Conservation (phyloP, 2,113 vertebrate species). For the Nannospalax galili region DNA sequence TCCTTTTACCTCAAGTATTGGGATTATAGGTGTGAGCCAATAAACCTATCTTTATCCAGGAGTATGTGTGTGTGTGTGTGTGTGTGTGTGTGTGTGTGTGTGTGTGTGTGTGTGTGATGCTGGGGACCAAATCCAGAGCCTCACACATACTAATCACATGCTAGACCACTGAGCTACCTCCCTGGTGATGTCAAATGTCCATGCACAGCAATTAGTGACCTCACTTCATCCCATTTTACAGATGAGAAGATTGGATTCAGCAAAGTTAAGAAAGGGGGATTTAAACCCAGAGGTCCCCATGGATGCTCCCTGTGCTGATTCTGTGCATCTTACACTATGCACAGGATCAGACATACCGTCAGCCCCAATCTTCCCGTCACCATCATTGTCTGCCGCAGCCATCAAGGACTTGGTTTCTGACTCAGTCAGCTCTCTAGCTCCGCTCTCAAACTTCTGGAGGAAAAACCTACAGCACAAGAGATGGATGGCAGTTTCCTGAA, state of each 20-base stretch:
- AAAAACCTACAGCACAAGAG: slow-evolving; percentile 88
- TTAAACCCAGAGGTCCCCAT: neutral
- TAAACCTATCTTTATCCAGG: neutral
- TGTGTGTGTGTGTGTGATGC: neutral
- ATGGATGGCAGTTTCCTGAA: slow-evolving; percentile 3
- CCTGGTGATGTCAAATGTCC: neutral
- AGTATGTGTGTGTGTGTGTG: neutral
- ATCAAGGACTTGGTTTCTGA: slow-evolving; percentile 94
- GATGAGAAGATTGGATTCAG: neutral
- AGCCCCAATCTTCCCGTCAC: slow-evolving; percentile 95
- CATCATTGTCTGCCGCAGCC: slow-evolving; percentile 92
- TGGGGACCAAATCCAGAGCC: neutral
- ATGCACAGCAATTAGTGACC: neutral
- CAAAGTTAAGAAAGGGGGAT: neutral
- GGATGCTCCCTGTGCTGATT: too few relatives aligned
- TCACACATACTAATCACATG: neutral
- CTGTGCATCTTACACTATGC: neutral
- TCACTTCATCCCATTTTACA: neutral
- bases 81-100: too few relatives aligned
- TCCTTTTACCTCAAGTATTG: neutral
- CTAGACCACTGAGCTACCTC: neutral
- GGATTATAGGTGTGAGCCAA: neutral
- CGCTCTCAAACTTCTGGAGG: slow-evolving; percentile 93
- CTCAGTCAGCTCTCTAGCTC: slow-evolving; percentile 91
- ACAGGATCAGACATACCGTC: slow-evolving; percentile 87